phyloP scores from a whole-genome alignment of 2,888 invertebrate genomes.

The Meghimatium bilineatum region DNA sequence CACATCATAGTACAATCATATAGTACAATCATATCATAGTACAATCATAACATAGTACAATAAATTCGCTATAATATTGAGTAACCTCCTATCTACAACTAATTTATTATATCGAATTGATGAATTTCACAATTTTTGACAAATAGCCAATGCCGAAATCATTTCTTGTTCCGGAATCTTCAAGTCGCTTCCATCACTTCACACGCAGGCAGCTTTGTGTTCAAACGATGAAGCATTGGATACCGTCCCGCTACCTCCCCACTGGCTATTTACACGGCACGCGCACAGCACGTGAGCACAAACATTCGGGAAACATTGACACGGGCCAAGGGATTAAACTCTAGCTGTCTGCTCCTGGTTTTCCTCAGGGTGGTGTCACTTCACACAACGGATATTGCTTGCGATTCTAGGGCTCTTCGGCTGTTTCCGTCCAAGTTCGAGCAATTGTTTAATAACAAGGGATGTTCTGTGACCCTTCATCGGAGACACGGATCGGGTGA shows the following conservation, averaged over 20 bases:
- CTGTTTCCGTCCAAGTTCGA: neutral
- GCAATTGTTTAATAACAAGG: neutral
- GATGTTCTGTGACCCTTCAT: neutral
- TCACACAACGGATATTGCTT: constrained; percentile 23
- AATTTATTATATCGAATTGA: neutral
- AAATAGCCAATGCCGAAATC: neutral
- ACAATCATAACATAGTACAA: no score
- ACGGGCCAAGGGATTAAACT: constrained; percentile 15
- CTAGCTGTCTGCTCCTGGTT: neutral
- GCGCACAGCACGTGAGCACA: constrained; percentile 28
- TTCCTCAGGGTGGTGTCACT: constrained; percentile 8
- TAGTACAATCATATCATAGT: no score
- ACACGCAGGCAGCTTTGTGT: neutral
- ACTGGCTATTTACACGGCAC: constrained; percentile 22
- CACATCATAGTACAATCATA: no score
- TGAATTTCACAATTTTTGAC: neutral
- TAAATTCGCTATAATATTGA: no score
- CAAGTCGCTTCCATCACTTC: neutral
- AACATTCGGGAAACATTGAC: constrained; percentile 28
- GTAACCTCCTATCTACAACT: no score
- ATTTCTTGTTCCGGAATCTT: neutral
- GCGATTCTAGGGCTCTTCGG: neutral
- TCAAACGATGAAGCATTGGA: neutral
- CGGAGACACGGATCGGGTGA: neutral
- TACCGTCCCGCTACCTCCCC: neutral